Conservation (phyloP, 2,113 vertebrate genomes). For the Cephalopterus ornatus region DNA sequence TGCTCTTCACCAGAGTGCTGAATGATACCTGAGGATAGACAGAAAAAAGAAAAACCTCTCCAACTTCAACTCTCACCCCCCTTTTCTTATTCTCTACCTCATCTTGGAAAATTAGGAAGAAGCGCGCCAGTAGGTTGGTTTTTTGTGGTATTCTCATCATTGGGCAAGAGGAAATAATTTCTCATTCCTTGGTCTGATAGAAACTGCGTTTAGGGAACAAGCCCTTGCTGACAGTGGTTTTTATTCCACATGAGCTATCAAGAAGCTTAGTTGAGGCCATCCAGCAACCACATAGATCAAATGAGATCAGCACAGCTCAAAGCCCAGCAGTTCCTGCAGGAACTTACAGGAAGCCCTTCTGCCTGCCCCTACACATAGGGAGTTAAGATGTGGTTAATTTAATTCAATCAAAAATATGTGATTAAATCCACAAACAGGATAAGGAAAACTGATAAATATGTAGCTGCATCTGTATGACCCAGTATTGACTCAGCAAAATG, state of each 20-base stretch:
- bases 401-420: constrained; percentile 31
- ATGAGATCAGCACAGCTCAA: neutral
- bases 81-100: neutral
- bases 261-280: constrained; percentile 23
- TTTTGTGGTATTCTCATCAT: constrained; percentile 57
- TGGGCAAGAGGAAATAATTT: constrained; percentile 65
- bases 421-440: constrained; percentile 62
- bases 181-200: constrained; percentile 49
- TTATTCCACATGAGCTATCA: constrained; percentile 49
- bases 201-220: constrained; percentile 54
- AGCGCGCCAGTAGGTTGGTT: constrained; percentile 27
- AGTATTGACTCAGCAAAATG: constrained; percentile 58
- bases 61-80: neutral
- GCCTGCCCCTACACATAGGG: neutral
- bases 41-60: constrained; percentile 29
- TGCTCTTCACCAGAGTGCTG: neutral
- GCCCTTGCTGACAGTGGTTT: constrained; percentile 34
- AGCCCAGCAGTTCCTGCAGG: neutral
- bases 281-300: neutral
- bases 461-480: constrained; percentile 58
- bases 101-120: constrained; percentile 37
- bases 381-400: neutral
- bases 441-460: constrained; percentile 71
- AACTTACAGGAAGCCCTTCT: neutral
- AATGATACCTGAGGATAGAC: constrained; percentile 42